Evolutionary conservation across 2,888 invertebrate species (phyloP), one percentile per base, ranked within the genome.

Genomic region (Caenorhabditis sp.): DNA sequence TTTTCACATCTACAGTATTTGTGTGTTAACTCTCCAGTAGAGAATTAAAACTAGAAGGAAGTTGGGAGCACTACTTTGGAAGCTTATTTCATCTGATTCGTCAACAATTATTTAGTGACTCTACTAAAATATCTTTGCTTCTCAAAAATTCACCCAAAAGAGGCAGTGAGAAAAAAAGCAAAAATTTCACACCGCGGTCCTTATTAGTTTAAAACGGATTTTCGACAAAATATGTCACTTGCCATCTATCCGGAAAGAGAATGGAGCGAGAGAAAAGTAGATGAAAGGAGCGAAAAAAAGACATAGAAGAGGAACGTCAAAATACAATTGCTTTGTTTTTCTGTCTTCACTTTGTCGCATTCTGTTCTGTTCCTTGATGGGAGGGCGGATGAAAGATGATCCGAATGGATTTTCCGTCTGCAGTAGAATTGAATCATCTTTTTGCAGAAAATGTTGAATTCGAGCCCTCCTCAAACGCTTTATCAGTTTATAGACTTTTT

Each of bases 131-230:
- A n/a, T 28, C 19, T n/a, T 35, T 24, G 5, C 2, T 44, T 47
- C 14, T 26, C 22, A 22, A 59, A 49, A 66, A 31, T 31, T n/a
- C 28, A 19, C 28, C 49, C 26, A 14, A 51, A 51, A 22, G 24
- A 51, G 12, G 24, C 1, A 22, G 2, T 6, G 12, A 24, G 10
- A 19, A 38, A 59, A 63, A 59, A 24, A 19, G 12, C 19, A 59
- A 63, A 59, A 59, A 22, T 38, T 26, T 63, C 41, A 41, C 61
- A 44, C 63, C 72, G 47, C 26, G 41, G 47, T 59, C 59, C 44
- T 47, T 72, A 72, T 72, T 72, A 49, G 72, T 59, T 72, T 59
- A 72, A 72, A 72, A 72, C 72, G 72, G 59, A 59, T 72, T 72
- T 64, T 66, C 19, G 35, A 51, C 66, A 31, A 70, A 58, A 54